Base-by-base conservation (phyloP, 2,113 vertebrate species). In the Aythya baeri region DNA sequence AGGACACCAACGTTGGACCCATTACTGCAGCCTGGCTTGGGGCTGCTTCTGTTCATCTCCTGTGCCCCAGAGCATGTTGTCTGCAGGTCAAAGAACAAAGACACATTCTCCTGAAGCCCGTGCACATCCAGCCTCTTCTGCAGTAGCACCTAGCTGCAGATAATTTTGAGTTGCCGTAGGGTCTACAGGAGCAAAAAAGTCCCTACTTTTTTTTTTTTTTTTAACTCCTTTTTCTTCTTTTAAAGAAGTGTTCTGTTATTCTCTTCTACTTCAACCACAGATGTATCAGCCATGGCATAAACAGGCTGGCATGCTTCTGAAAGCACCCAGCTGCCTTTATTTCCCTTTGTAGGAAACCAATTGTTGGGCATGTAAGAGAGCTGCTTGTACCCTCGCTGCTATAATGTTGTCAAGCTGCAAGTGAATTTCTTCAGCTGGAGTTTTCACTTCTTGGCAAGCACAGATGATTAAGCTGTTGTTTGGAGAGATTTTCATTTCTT, bases 1-100 rank as follows among this genome's bases (percentile, higher is more conserved):
- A 3, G 6, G 2, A 12, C 31, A 3, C 57, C 61, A 9, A 0
- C 9, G 8, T 0, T 2, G 31, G 16, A 4, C 36, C 57, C 14
- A 0, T 5, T 22, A 11, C 9, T 29, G 44, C 67, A 38, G 18
- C 31, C 58, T 14, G 11, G 58, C 20, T 59, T 21, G 11, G 20
- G 20, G 12, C 58, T 36, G 16, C 49, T 58, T 43, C 25, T 27
- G 21, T 1, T 41, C 36, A 27, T 22, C 41, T 68, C 57, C 65
- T n/a, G 31, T 7, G 36, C 7, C 55, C 34, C 67, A 34, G 52
- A 36, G 11, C 71, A 55, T 0, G 0, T 0, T 2, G 7, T 14
- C 49, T 36, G 17, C 0, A 9, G 20, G 9, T 20, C 4, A 11
- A 67, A 9, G 20, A 11, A 15, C 4, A 11, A 58, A 77, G 57